phyloP scores from a whole-genome alignment of 2,797 vertebrate species.

The Macroramphosus scolopax region DNA sequence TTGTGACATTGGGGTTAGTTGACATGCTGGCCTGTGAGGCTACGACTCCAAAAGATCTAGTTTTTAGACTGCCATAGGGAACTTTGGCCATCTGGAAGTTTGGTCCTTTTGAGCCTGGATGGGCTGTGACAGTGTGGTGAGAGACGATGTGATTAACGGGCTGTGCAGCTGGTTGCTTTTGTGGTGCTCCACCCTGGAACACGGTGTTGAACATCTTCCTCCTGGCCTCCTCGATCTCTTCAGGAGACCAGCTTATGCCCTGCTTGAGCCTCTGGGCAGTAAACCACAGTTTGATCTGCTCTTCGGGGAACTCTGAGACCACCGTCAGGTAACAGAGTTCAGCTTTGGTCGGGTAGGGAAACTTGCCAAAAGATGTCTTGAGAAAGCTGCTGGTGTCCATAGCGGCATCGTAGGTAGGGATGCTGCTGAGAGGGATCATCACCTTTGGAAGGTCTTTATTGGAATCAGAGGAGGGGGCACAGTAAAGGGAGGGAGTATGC shows the following conservation, averaged over 20 bases:
- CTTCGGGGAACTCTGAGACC: constrained; percentile 96
- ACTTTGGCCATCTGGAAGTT: constrained; percentile 83
- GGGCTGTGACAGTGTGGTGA: constrained; percentile 83
- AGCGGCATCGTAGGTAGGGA: constrained; percentile 92
- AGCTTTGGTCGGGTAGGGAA: constrained; percentile 97
- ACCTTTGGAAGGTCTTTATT: constrained; percentile 93
- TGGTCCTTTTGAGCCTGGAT: constrained; percentile 79
- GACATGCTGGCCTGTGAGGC: constrained; percentile 84
- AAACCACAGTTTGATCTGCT: constrained; percentile 99
- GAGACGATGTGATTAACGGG: constrained; percentile 76
- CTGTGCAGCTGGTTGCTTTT: constrained; percentile 73
- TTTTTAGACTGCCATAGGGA: constrained; percentile 82
- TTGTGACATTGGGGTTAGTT: constrained; percentile 83
- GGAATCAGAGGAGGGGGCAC: constrained; percentile 71
- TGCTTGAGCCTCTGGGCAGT: constrained; percentile 97
- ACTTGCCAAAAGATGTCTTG: constrained; percentile 97
- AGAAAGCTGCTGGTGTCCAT: constrained; percentile 99
- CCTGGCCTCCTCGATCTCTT: constrained; percentile 95
- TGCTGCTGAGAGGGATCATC: constrained; percentile 98
- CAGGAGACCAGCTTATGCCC: constrained; percentile 98
- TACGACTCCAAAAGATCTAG: constrained; percentile 80
- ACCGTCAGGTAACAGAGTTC: constrained; percentile 98
- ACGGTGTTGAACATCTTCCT: constrained; percentile 99
- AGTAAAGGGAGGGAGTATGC: constrained; percentile 75
- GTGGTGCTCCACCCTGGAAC: constrained; percentile 87